Evolutionary conservation across 2,797 vertebrate genomes (phyloP), one percentile per base, ranked within the genome.

Genomic region (Tolypeutes matacus): DNA sequence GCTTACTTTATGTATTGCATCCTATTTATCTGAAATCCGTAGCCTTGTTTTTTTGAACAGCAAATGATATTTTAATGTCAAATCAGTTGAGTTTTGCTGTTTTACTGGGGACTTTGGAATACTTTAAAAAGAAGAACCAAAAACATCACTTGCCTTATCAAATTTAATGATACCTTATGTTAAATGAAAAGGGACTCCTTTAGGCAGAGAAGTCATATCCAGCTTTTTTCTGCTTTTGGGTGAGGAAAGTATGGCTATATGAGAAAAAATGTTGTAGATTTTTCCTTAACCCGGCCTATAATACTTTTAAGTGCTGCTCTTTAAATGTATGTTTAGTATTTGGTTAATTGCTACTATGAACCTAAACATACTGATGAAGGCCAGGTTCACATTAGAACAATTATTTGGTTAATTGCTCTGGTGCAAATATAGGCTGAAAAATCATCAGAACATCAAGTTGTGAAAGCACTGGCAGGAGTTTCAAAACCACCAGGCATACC

Each of bases 331-430:
- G 73, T 84, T 93, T 95, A 94, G 86, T 96, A 70, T 96, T 96
- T 96, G 81, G 62, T 78, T 97, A 96, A 97, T 96, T 96, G 76
- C 77, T 94, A 49, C 89, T 82, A 3, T 95, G 94, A 93, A 94
- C 96, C 92, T 94, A 80, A 96, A 95, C 95, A 95, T 94, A 93
- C 95, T 93, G 91, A 97, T 97, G 95, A 97, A 97, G 89, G 34
- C 89, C 81, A 94, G 90, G 95, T 85, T 97, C 96, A 96, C 87
- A 91, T 97, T 96, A 89, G 83, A 96, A 89, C 96, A 97, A 95
- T 97, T 96, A 97, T 94, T 95, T 96, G 93, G 96, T 95, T 97
- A 97, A 97, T 97, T 97, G 96, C 96, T 95, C 93, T 95, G 81
- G 93, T 93, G 95, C 90, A 93, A 96, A 96, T 96, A 95, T 95